A percentile compares a stretch with the other conserved stretches of the same genome.
phyloP scores from a whole-genome alignment of 1,140 invertebrate genomes.

The Pogonus chalceus region DNA sequence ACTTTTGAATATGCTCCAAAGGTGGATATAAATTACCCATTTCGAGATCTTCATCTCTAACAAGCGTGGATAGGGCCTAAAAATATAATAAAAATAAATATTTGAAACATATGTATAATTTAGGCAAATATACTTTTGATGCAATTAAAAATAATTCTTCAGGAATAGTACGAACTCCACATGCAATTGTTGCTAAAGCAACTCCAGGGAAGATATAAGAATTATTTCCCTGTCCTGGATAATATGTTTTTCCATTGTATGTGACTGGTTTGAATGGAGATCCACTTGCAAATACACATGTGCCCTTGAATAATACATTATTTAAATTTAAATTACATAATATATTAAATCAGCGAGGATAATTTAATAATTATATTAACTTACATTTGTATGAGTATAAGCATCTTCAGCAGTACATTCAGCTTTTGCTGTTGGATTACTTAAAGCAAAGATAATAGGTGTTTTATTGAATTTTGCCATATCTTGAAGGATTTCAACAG shows the following conservation, averaged over 20 bases:
- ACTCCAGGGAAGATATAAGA: slow-evolving; percentile 95
- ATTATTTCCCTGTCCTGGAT: slow-evolving; percentile 93
- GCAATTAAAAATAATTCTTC: slow-evolving; percentile 85
- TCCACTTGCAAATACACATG: slow-evolving; percentile 82
- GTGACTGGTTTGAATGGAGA: slow-evolving; percentile 82
- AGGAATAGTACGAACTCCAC: slow-evolving; percentile 72
- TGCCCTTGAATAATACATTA: slow-evolving; percentile 47
- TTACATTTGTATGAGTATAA: slow-evolving; percentile 71
- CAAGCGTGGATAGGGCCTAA: slow-evolving; percentile 70
- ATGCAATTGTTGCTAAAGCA: slow-evolving; percentile 73
- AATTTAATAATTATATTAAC: slow-evolving; percentile 13
- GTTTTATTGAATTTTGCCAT: slow-evolving; percentile 69
- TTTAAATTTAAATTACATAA: slow-evolving; percentile 8
- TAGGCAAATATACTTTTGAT: slow-evolving; percentile 50
- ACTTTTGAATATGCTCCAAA: slow-evolving; percentile 73
- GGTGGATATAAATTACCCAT: slow-evolving; percentile 93
- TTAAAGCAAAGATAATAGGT: slow-evolving; percentile 90
- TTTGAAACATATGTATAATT: background rate
- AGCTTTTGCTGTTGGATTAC: slow-evolving; percentile 92
- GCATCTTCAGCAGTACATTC: slow-evolving; percentile 96
- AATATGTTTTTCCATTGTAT: slow-evolving; percentile 62
- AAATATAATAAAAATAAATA: slow-evolving; percentile 19
- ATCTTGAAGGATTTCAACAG: slow-evolving; percentile 63
- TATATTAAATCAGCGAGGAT: slow-evolving; percentile 3
- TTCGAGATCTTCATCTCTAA: slow-evolving; percentile 69